Base-by-base conservation (phyloP, 2,888 invertebrate genomes). In the Monochamus alternatus region DNA sequence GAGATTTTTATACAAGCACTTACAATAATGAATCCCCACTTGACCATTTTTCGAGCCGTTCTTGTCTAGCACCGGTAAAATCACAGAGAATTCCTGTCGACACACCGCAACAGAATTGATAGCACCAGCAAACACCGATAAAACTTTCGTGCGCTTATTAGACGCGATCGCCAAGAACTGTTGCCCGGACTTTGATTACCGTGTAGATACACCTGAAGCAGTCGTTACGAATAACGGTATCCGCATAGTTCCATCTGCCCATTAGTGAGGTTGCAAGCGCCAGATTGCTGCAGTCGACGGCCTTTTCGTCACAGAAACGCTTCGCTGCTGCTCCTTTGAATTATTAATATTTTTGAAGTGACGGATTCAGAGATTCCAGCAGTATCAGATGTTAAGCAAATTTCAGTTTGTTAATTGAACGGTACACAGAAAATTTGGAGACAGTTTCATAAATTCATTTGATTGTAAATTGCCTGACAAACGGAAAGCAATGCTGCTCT, bases 201-300 rank as follows among this genome's bases (percentile, higher is more conserved):
- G 81, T 83, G 82, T 81, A 82, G 78, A 79, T 76, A 75, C 78
- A 80, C 80, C 80, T 78, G 80, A 78, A 81, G 80, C 76, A 80
- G 79, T 81, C 83, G 82, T 84, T 83, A 81, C 79, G 80, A 76
- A 64, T 85, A 85, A 85, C 85, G 85, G 85, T 79, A 85, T 81
- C 80, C 77, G 80, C 85, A 85, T 85, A 84, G 81, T 82, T 85
- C 82, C 77, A 82, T 81, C 82, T 81, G 79, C 68, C 74, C 74
- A 72, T 60, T 55, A 55, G 55, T 55, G n/a, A 55, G n/a, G 55
- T 14, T 12, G 47, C 43, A 64, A 14, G 64, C 38, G 43, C 43
- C 32, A 32, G 31, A 59, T 59, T 30, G 59, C 38, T 38, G 59
- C 30, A 30, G 31, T 59, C 31, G 30, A 30, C 59, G 59, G 31